A percentile compares a stretch with the other conserved stretches of the same genome.
Evolutionary conservation across 2,888 invertebrate genomes (phyloP).

Genomic region (Incurvaria masculella): DNA sequence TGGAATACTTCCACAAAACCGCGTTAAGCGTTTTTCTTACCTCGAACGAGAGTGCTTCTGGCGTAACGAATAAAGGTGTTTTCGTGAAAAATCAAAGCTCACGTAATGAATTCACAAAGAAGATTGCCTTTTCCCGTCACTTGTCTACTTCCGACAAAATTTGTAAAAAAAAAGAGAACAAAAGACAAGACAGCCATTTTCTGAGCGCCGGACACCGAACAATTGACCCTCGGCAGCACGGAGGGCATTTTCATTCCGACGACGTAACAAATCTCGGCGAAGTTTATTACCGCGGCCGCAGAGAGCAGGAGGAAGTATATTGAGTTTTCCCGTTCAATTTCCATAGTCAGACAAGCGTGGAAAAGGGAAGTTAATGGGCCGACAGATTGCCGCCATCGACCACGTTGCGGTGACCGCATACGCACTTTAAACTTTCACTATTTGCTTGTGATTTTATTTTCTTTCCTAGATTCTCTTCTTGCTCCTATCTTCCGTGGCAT

Average conservation of each 20-base stretch:
- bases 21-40: no score
- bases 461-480: no score
- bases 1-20: no score
- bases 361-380: constrained; percentile 44
- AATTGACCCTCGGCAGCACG: constrained; percentile 2
- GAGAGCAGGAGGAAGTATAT: constrained; percentile 41
- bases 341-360: constrained; percentile 52
- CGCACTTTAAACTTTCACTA: constrained; percentile 34
- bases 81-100: neutral
- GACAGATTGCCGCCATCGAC: constrained; percentile 37
- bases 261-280: constrained; percentile 34
- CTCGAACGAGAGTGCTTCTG: no score
- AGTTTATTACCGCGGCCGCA: constrained; percentile 15
- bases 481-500: no score
- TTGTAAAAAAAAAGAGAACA: neutral
- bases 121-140: neutral
- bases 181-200: neutral
- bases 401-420: constrained; percentile 36
- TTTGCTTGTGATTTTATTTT: constrained; percentile 10
- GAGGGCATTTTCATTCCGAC: constrained; percentile 6
- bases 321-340: constrained; percentile 53
- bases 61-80: no score
- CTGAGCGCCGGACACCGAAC: neutral
- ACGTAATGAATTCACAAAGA: neutral
- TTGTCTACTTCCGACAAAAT: neutral